Evolutionary conservation across 2,888 invertebrate species (phyloP), one percentile per base, ranked within the genome.

Genomic region (Deilephila porcellus): DNA sequence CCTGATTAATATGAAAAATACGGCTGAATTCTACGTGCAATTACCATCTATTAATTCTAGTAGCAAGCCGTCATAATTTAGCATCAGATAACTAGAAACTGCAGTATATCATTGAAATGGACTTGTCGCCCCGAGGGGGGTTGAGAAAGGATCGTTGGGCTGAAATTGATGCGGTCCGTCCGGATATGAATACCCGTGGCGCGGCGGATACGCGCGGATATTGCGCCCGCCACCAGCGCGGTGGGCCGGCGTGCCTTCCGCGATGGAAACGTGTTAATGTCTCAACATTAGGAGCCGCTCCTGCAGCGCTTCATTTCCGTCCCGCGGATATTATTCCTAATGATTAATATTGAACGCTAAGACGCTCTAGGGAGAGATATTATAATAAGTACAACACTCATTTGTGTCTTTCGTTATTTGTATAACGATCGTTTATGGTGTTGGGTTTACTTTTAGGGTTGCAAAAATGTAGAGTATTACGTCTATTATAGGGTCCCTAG

Each of bases 161-260:
- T 64, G 74, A 77, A 82, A 83, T 81, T 79, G 84, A 84, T 82
- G 82, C 79, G 78, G 80, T 77, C 80, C 81, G 81, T 78, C 83
- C 87, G 87, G 87, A 87, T 86, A 86, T 87, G 83, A 85, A 85
- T 83, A 81, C 81, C 79, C 81, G 80, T 76, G 75, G 77, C 29
- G 52, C 76, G 74, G 75, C 81, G 83, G 81, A 79, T 82, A 79
- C 79, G 75, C 78, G 76, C 82, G 85, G 87, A 86, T 86, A 87
- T 87, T 86, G 81, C 73, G 60, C 71, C 53, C 56, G 56, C 29
- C 34, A 53, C 62, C 73, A 75, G 73, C n/a, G 73, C 75, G 73
- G 72, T 29, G 71, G 25, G 52, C 64, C 25, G 11, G 17, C 5
- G 20, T 67, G 45, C 67, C 25, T 29, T 67, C 25, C 45, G 17